Evolutionary conservation across 2,888 invertebrate genomes (phyloP).

Genomic region (Megastigmus dorsalis): DNA sequence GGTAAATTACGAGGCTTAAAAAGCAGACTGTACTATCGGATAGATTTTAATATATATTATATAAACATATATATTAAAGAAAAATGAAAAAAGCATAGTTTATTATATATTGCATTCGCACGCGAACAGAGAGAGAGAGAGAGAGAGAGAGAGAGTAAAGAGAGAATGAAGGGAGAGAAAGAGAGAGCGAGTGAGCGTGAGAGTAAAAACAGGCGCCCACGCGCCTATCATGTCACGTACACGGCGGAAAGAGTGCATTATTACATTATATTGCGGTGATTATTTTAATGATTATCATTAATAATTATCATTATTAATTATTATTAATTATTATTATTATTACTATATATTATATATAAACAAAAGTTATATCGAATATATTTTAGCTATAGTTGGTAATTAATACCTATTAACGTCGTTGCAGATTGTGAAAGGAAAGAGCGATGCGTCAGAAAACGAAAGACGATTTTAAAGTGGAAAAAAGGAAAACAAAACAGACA

Average conservation of each 20-base stretch:
- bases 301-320: constrained; percentile 62
- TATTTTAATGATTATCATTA: constrained; percentile 60
- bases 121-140: constrained; percentile 37
- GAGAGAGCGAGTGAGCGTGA: constrained; percentile 1
- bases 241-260: constrained; percentile 50
- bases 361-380: constrained; percentile 73
- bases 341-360: constrained; percentile 64
- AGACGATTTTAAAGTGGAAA: constrained; percentile 1
- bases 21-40: constrained; percentile 74
- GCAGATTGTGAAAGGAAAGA: constrained; percentile 62
- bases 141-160: not conserved
- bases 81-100: constrained; percentile 65
- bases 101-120: constrained; percentile 63
- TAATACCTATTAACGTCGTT: constrained; percentile 71
- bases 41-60: constrained; percentile 71
- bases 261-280: constrained; percentile 51
- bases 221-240: constrained; percentile 24
- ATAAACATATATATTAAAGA: constrained; percentile 63
- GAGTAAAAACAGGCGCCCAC: constrained; percentile 39
- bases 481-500: constrained; percentile 13
- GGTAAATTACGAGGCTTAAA: constrained; percentile 72
- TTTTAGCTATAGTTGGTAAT: constrained; percentile 74
- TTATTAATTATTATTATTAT: constrained; percentile 64
- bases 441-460: constrained; percentile 72
- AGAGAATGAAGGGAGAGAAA: constrained; percentile 1